Evolutionary conservation across 2,113 vertebrate species (phyloP), one percentile per base, ranked within the genome.

Genomic region (Seriola rivoliana): DNA sequence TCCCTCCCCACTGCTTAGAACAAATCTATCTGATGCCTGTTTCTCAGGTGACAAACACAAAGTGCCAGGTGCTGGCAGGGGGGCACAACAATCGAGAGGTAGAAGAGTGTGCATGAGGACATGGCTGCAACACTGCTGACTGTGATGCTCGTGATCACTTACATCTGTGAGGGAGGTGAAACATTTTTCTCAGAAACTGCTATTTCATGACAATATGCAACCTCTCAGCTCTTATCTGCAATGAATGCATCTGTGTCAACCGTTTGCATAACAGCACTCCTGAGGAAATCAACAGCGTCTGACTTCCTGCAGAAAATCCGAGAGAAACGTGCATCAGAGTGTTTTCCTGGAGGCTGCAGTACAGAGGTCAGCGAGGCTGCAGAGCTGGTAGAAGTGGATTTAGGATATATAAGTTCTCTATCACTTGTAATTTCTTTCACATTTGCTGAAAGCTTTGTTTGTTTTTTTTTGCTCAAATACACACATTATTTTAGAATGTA

Each of bases 141-240:
- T 44, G 46, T 90, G 80, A 82, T 92, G 71, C 77, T 94, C 60
- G 36, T 85, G 64, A 77, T 91, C 48, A 85, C 83, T 66, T 87
- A 87, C 77, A 87, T 93, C 86, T 92, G 92, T 63, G 88, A 94
- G 48, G 92, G 92, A 90, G 93, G 94, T 95, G 86, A 92, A 75
- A 13, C 44, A 5, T 17, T 71, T 82, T 78, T 52, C 38, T 46
- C 44, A 25, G n/a, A 29, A 14, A 40, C 46, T 71, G 1, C 29
- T 44, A 29, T 65, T 73, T 63, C 50, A 44, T 57, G 48, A 60
- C 52, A 62, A 36, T 58, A 16, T 38, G 25, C 13, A 48, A 25
- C 21, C n/a, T 57, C 8, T 57, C 8, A 1, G 55, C 17, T 74
- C 2, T 38, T 44, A 55, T 57, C 40, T 64, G 17, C 10, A 50